Evolutionary conservation across 30 jellyfish, hydroid and myxozoan species (phyloP).

Genomic region (Turritopsis dohrnii): DNA sequence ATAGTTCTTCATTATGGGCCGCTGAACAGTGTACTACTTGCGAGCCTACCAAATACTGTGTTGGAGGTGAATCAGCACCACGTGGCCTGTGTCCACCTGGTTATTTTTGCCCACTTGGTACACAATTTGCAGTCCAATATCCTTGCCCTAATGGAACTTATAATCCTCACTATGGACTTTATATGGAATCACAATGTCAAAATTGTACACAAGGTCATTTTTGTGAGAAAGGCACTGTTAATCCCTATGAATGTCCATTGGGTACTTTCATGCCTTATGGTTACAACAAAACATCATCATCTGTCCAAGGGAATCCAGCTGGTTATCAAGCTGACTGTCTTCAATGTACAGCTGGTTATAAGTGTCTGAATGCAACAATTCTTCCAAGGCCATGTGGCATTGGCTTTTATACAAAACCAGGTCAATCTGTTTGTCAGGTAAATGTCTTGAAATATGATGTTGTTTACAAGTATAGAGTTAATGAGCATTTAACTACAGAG

Average conservation of each 20-base stretch:
- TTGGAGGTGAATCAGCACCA: conserved; percentile 94
- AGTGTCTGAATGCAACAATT: conserved; percentile 88
- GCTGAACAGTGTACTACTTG: conserved; percentile 87
- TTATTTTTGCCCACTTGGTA: conserved; percentile 63
- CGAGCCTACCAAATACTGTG: conserved; percentile 72
- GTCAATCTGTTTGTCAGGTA: conserved; percentile 98
- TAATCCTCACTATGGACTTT: conserved; percentile 65
- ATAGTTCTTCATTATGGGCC: conserved; percentile 52
- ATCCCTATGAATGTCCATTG: conserved; percentile 75
- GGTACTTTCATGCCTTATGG: conserved; percentile 99
- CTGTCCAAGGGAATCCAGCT: conserved; percentile 76
- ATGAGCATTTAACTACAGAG: neutral
- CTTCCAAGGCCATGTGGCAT: conserved; percentile 76
- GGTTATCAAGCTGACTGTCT: conserved; percentile 87
- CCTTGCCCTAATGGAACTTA: conserved; percentile 91
- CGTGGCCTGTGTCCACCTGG: conserved; percentile 90
- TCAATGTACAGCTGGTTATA: conserved; percentile 78
- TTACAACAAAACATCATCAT: conserved; percentile 50
- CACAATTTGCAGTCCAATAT: conserved; percentile 80
- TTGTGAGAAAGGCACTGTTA: conserved; percentile 94
- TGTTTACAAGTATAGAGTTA: neutral
- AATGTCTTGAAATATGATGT: neutral
- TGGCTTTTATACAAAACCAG: conserved; percentile 69
- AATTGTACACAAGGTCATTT: conserved; percentile 81
- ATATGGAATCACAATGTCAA: conserved; percentile 50